A percentile compares a stretch with the other conserved stretches of the same genome.
phyloP scores from a whole-genome alignment of 2,888 invertebrate species.

The Cosmopolites sordidus region DNA sequence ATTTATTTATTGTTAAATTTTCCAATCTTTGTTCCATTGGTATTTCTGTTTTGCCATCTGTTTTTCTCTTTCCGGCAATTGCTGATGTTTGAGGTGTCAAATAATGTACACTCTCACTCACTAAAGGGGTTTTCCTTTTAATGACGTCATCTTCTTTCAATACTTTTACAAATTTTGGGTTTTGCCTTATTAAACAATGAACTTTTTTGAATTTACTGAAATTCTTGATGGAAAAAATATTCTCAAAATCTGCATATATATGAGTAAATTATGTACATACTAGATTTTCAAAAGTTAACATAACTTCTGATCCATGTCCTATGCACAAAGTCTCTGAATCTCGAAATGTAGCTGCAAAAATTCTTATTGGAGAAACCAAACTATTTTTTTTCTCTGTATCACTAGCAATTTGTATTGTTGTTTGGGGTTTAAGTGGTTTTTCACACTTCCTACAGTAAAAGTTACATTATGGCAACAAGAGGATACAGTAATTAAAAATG shows the following conservation, averaged over 20 bases:
- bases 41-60: conserved; percentile 53
- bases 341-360: conserved; percentile 49
- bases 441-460: conserved; percentile 43
- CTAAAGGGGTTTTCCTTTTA: conserved; percentile 48
- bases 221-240: conserved; percentile 26
- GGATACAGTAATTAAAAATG: not conserved
- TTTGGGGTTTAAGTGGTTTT: conserved; percentile 62
- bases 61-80: conserved; percentile 42
- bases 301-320: conserved; percentile 56
- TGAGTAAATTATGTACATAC: conserved; percentile 39
- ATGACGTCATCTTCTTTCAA: conserved; percentile 39
- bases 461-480: not conserved
- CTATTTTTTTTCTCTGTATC: conserved; percentile 51
- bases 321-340: conserved; percentile 51
- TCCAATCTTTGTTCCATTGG: conserved; percentile 76
- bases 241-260: not conserved
- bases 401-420: conserved; percentile 58
- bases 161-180: conserved; percentile 35
- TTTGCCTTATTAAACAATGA: conserved; percentile 50
- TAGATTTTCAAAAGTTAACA: conserved; percentile 58
- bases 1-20: conserved; percentile 66
- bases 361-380: conserved; percentile 53
- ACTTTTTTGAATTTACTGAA: conserved; percentile 45
- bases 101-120: conserved; percentile 52
- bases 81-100: conserved; percentile 45